These are phyloP conservation scores for Camelus dromedarius DNA, from an alignment of 2,113 vertebrate genomes.

Conservation along the genomic window DNA sequence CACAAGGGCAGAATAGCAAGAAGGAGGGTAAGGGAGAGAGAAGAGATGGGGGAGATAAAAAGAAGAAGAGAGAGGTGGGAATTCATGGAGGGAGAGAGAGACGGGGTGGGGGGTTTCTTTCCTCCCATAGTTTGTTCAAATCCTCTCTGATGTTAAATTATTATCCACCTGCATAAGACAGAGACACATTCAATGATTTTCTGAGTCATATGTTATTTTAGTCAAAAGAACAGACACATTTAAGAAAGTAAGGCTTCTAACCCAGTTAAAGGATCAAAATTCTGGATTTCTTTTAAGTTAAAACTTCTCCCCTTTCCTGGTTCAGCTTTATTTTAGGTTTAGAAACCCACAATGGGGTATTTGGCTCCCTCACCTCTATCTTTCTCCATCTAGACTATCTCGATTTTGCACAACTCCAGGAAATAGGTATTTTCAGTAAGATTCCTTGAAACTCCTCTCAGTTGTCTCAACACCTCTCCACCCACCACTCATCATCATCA, in stretches of 20 bases:
- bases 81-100: too few relatives aligned
- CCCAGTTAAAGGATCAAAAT: neutral
- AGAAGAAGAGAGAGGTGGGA: too few relatives aligned
- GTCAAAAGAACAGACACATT: neutral
- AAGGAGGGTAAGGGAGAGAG: too few relatives aligned
- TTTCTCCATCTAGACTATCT: neutral
- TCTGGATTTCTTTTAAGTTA: neutral
- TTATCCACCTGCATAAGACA: neutral
- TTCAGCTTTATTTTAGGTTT: neutral
- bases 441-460: neutral
- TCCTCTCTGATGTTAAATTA: neutral
- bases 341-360: neutral
- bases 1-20: too few relatives aligned
- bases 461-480: neutral
- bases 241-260: neutral
- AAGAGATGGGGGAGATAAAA: too few relatives aligned
- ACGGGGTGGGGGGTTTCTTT: neutral
- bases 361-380: neutral
- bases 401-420: neutral
- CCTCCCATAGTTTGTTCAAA: neutral
- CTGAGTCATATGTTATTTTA: neutral
- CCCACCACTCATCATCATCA: neutral
- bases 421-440: neutral
- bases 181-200: neutral
- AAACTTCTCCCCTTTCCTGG: neutral